Percentiles rank a stretch among this genome's conserved stretches.
These are phyloP conservation scores for Metacarcinus magister DNA, from an alignment of 2,888 invertebrate genomes.

Conservation along the genomic window DNA sequence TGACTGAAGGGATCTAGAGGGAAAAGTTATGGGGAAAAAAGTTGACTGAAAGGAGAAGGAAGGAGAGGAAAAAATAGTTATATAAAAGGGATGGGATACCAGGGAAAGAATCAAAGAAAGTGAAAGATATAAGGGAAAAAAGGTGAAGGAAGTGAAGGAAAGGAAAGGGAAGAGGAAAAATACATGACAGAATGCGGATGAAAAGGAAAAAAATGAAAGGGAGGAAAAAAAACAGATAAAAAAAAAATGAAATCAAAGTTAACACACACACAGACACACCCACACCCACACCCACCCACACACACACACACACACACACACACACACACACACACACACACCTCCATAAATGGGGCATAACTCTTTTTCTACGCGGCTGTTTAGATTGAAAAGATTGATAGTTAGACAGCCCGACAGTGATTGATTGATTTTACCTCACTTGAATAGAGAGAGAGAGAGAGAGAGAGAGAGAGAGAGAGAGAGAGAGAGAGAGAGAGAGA, in stretches of 20 bases:
- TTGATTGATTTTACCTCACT: background rate
- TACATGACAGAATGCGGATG: too few relatives aligned
- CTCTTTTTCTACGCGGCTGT: background rate
- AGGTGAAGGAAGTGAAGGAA: background rate
- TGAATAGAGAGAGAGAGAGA: constrained; percentile 33
- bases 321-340: background rate
- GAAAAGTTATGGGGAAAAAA: background rate
- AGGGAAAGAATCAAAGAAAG: too few relatives aligned
- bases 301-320: background rate
- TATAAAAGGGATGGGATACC: background rate
- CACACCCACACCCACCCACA: too few relatives aligned
- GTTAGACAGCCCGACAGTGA: background rate
- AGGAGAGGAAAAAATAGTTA: background rate
- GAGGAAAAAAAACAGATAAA: background rate
- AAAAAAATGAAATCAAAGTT: background rate
- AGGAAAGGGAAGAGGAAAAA: background rate
- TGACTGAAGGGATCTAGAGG: background rate
- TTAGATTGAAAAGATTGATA: background rate
- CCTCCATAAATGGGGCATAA: background rate
- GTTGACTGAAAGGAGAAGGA: background rate
- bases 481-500: constrained; percentile 54
- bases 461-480: background rate
- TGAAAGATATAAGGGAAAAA: too few relatives aligned
- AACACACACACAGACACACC: too few relatives aligned
- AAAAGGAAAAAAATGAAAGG: background rate